Evolutionary conservation across 2,113 vertebrate genomes (phyloP).

Genomic region (Microcebus tavaratra): DNA sequence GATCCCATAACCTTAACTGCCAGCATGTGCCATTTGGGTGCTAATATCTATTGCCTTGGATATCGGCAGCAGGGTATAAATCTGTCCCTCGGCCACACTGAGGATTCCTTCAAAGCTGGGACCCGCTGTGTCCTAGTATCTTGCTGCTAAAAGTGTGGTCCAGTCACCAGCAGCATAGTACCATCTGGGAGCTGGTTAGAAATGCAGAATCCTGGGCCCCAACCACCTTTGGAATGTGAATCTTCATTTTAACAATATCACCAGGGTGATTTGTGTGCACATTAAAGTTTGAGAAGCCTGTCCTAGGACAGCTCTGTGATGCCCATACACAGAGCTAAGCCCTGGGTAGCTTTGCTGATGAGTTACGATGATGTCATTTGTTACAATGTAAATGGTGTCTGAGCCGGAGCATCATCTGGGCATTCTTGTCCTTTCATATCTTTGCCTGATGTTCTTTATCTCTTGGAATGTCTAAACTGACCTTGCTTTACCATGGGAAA

Average conservation of each 20-base stretch:
- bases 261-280: background rate
- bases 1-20: background rate
- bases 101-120: background rate
- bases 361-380: background rate
- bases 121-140: background rate
- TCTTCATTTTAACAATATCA: background rate
- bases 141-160: background rate
- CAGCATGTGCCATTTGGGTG: background rate
- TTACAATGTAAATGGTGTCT: background rate
- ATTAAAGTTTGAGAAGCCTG: background rate
- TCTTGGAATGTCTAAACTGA: background rate
- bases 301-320: background rate
- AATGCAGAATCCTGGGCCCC: background rate
- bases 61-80: fast-evolving
- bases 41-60: background rate
- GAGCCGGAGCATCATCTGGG: background rate
- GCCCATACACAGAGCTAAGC: background rate
- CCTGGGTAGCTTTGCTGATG: background rate
- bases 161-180: background rate
- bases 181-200: background rate
- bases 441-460: background rate
- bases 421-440: fast-evolving
- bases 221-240: background rate
- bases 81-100: background rate
- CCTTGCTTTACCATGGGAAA: background rate